Base-by-base conservation (phyloP, 2,888 invertebrate genomes). In the Hecatera dysodea region DNA sequence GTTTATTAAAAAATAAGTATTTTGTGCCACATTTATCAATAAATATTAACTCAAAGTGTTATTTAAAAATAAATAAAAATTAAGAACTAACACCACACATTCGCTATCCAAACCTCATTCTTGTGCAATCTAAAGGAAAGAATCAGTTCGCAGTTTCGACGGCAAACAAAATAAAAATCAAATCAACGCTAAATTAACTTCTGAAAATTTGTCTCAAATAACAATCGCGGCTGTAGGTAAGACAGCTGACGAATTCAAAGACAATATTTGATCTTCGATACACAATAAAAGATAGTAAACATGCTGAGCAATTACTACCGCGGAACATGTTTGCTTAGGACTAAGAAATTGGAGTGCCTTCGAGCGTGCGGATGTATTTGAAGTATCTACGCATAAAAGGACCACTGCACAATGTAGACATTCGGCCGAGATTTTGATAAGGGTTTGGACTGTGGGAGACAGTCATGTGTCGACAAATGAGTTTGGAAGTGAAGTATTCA, bases 291-390 rank as follows among this genome's bases (percentile, higher is more conserved):
- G 93, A 91, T 90, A 90, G 95, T 93, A 95, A 95, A 96, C 91
- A 95, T 90, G 86, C 92, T 90, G 89, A 94, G 95, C 95, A 96
- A 96, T 96, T 96, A 96, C 94, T 92, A 91, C 92, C 81, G 90
- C 90, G 92, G 93, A 93, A 95, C 95, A 95, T 96, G 94, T 96
- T 96, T 95, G 91, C 90, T 95, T 96, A 96, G 96, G 95, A 95
- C 95, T 91, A 93, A 93, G 93, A 91, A 92, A 94, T 93, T 94
- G 93, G 94, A 95, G 95, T 95, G 94, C 93, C 92, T 94, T 94
- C 93, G 90, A 92, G 92, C 94, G 91, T 92, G 93, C 91, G 90
- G 91, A 93, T 93, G 92, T 93, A 92, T 94, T 93, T 93, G 90
- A 93, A 91, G 93, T 90, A 92, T 92, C 92, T 90, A 67, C 67